A percentile compares a stretch with the other conserved stretches of the same genome.
Evolutionary conservation across 2,888 invertebrate species (phyloP).

Genomic region (Cylloceria caligata): DNA sequence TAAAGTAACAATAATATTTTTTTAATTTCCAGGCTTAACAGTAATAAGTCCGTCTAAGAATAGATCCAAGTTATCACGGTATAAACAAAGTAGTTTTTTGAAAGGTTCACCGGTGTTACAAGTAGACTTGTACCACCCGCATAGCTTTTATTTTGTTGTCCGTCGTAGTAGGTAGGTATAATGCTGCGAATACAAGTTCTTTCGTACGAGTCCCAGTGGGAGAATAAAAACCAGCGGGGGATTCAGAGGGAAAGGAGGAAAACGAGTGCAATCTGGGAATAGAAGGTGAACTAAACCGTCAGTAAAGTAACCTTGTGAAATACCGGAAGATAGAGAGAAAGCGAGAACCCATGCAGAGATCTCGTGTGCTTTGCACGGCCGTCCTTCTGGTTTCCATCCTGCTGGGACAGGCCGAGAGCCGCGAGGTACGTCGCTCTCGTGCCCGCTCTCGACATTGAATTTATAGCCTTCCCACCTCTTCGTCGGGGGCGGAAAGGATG

Average conservation of each 20-base stretch:
- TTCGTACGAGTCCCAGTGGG: conserved; percentile 1
- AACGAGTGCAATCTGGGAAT: conserved; percentile 31
- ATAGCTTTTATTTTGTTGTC: background rate
- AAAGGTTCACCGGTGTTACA: background rate
- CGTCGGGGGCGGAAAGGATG: no score
- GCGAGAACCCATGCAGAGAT: conserved; percentile 39
- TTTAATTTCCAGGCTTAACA: background rate
- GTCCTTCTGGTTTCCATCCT: conserved; percentile 52
- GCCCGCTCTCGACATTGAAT: conserved; percentile 66
- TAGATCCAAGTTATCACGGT: background rate
- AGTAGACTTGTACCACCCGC: background rate
- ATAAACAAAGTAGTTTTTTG: background rate
- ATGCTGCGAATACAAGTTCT: conserved; percentile 9
- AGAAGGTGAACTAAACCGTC: conserved; percentile 15
- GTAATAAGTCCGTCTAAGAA: background rate
- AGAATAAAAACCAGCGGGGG: conserved; percentile 16
- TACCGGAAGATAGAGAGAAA: conserved; percentile 48
- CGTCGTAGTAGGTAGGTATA: background rate
- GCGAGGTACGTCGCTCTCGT: conserved; percentile 46
- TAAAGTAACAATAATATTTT: background rate
- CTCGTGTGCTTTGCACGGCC: conserved; percentile 31
- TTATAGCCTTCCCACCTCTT: conserved; percentile 68
- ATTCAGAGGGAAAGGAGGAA: conserved; percentile 23
- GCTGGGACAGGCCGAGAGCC: conserved; percentile 60
- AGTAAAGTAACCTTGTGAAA: conserved; percentile 53